phyloP scores from a whole-genome alignment of 2,113 vertebrate species.

The Corythaeola cristata region DNA sequence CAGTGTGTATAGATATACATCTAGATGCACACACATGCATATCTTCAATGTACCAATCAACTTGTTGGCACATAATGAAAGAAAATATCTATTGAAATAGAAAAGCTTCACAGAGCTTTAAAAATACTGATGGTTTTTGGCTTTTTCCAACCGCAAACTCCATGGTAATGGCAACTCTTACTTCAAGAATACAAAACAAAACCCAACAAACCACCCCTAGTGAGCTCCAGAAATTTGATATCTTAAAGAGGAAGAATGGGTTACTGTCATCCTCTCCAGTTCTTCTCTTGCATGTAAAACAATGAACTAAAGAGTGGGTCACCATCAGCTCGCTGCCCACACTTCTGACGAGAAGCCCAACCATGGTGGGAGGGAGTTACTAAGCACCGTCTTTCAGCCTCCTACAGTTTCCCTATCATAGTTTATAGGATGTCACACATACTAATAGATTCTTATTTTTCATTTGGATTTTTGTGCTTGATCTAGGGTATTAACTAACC shows the following conservation, averaged over 20 bases:
- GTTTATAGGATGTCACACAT: background rate
- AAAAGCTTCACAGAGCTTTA: background rate
- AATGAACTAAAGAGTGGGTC: background rate
- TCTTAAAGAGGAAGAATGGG: background rate
- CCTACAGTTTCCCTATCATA: background rate
- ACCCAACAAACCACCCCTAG: background rate
- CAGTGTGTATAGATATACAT: background rate
- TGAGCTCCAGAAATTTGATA: background rate
- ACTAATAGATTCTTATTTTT: background rate
- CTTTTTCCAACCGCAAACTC: background rate
- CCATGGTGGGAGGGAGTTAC: background rate
- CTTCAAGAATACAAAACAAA: background rate
- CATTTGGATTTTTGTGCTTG: background rate
- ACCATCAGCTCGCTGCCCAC: background rate
- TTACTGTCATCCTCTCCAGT: too few relatives aligned
- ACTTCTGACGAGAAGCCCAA: background rate
- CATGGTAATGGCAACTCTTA: background rate
- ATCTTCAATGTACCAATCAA: background rate
- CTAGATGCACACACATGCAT: background rate
- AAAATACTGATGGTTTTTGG: background rate
- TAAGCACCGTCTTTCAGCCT: background rate
- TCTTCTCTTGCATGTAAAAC: background rate
- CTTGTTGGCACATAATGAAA: background rate
- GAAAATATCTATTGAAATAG: background rate
- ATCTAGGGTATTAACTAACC: background rate